phyloP scores from a whole-genome alignment of 2,113 vertebrate species.

The Pterocles orientalis region DNA sequence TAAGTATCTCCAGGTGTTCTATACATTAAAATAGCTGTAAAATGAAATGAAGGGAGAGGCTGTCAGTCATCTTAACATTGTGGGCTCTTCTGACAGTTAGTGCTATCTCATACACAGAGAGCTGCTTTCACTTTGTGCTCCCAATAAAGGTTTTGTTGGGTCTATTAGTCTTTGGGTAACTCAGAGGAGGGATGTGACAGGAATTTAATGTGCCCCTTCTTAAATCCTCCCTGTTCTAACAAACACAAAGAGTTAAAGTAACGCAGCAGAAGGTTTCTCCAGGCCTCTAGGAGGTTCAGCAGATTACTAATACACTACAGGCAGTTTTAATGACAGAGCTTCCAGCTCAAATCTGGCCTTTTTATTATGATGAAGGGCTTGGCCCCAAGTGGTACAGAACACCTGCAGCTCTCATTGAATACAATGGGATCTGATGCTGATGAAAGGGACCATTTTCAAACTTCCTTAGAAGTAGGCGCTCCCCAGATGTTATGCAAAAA shows the following conservation, averaged over 20 bases:
- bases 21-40: conserved; percentile 10
- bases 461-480: conserved; percentile 66
- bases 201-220: conserved; percentile 41
- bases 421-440: conserved; percentile 72
- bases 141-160: conserved; percentile 46
- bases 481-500: conserved; percentile 71
- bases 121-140: conserved; percentile 24
- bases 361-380: conserved; percentile 63
- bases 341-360: conserved; percentile 64
- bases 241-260: conserved; percentile 59
- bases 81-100: conserved; percentile 25
- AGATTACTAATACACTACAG: conserved; percentile 65
- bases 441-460: conserved; percentile 70
- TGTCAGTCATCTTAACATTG: conserved; percentile 46
- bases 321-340: conserved; percentile 63
- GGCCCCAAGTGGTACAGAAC: conserved; percentile 70
- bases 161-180: conserved; percentile 45
- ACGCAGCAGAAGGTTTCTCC: conserved; percentile 49
- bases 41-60: conserved; percentile 28
- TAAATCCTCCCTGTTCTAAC: conserved; percentile 32
- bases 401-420: conserved; percentile 72
- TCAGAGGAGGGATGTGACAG: conserved; percentile 20
- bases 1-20: conserved; percentile 10
- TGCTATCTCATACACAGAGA: not conserved
- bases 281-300: conserved; percentile 49